Evolutionary conservation across 2,797 vertebrate species (phyloP).

Genomic region (Prionace glauca): DNA sequence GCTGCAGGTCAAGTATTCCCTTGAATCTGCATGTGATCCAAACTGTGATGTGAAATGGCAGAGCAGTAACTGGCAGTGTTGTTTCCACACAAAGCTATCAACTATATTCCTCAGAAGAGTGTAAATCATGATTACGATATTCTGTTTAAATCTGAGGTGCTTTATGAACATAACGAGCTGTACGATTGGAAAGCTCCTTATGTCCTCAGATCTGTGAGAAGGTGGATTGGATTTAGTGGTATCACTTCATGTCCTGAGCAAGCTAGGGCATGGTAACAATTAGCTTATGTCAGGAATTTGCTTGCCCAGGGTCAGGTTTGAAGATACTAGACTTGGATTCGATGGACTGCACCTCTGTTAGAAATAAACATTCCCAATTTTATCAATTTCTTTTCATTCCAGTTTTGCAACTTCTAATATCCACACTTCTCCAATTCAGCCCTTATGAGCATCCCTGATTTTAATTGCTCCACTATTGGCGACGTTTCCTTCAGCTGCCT

Average conservation of each 20-base stretch:
- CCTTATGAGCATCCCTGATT: not conserved
- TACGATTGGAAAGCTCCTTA: not conserved
- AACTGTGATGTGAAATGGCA: not conserved
- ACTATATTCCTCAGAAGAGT: not conserved
- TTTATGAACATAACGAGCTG: not conserved
- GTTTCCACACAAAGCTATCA: not conserved
- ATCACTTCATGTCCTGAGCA: not conserved
- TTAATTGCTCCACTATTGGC: not conserved
- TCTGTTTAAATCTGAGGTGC: not conserved
- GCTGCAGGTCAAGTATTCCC: not conserved
- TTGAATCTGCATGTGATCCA: not conserved
- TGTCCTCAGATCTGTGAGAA: not conserved
- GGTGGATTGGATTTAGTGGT: conserved; percentile 18
- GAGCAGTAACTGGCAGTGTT: not conserved
- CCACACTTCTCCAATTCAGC: not conserved
- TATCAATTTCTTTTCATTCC: not conserved
- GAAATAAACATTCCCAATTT: not conserved
- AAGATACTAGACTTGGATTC: not conserved
- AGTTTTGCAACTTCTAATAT: not conserved
- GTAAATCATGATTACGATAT: not conserved
- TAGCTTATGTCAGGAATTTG: conserved; percentile 15
- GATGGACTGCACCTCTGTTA: not conserved
- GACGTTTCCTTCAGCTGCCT: not conserved
- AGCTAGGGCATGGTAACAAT: not conserved
- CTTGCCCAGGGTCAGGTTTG: not conserved